Evolutionary conservation across 2,888 invertebrate species (phyloP).

Genomic region (Eilema caniola): DNA sequence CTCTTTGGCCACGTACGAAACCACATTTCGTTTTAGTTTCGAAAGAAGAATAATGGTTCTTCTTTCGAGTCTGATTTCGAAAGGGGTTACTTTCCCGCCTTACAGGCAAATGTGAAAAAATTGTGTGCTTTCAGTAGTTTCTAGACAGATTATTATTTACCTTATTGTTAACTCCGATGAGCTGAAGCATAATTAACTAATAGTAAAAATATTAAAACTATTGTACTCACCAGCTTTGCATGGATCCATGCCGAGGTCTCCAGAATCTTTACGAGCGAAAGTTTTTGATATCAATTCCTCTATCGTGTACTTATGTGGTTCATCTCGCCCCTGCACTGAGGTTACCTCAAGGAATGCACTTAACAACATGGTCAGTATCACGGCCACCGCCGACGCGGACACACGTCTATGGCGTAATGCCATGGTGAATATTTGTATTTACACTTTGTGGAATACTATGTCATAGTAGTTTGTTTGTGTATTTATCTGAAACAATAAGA

Average conservation of each 20-base stretch:
- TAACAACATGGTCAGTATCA: slow-evolving; percentile 66
- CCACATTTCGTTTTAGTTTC: too few species aligned
- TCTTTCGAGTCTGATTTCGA: too few species aligned
- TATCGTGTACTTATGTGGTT: slow-evolving; percentile 87
- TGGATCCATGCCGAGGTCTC: slow-evolving; percentile 93
- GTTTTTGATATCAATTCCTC: slow-evolving; percentile 89
- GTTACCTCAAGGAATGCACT: slow-evolving; percentile 59
- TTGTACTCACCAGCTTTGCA: slow-evolving; percentile 93
- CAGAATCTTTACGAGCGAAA: slow-evolving; percentile 90
- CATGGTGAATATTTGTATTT: slow-evolving; percentile 62
- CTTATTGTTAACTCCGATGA: too few species aligned
- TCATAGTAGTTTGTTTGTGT: slow-evolving; percentile 63
- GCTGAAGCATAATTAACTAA: too few species aligned
- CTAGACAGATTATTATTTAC: too few species aligned
- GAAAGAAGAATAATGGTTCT: too few species aligned
- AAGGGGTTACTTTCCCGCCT: too few species aligned
- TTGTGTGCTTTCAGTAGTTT: too few species aligned
- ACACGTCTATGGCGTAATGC: slow-evolving; percentile 65
- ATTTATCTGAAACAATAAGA: slow-evolving; percentile 73
- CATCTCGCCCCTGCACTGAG: slow-evolving; percentile 69
- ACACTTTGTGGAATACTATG: slow-evolving; percentile 66
- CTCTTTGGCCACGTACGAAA: too few species aligned
- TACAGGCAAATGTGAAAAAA: too few species aligned
- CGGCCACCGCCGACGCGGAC: slow-evolving; percentile 59
- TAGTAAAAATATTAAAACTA: too few species aligned